Conservation (phyloP, 2,113 vertebrate genomes). For the Aphelocoma coerulescens region DNA sequence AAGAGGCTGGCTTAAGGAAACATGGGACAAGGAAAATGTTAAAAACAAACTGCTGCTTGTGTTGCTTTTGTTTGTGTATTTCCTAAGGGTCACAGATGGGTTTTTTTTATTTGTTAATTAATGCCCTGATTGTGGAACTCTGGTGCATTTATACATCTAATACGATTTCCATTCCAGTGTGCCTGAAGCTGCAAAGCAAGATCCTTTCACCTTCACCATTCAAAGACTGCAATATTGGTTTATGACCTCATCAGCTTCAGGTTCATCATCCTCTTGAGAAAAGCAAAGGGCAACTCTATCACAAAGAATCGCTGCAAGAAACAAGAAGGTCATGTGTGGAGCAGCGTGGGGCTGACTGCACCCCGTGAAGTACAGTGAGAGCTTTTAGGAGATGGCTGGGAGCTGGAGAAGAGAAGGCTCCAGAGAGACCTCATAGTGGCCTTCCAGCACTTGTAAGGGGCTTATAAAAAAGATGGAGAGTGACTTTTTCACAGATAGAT, state of each 20-base stretch:
- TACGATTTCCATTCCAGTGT: neutral
- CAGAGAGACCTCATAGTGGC: neutral
- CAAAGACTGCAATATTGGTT: neutral
- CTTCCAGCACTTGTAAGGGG: neutral
- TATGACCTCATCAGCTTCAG: neutral
- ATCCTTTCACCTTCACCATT: neutral
- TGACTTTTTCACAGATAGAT: neutral
- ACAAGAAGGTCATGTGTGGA: neutral
- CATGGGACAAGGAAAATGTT: neutral
- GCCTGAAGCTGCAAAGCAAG: neutral
- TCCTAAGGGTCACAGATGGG: neutral
- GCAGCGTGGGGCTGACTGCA: neutral
- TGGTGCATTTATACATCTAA: neutral
- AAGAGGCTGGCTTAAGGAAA: neutral
- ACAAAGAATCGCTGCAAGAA: neutral
- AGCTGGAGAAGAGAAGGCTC: neutral
- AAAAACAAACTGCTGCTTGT: neutral
- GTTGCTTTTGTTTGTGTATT: neutral
- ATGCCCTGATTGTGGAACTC: rapidly evolving
- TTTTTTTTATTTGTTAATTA: neutral
- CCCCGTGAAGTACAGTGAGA: neutral
- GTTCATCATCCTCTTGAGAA: neutral
- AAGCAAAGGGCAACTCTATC: neutral
- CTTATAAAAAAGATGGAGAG: neutral
- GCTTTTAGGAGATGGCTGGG: neutral